Evolutionary conservation across 2,888 invertebrate genomes (phyloP), one percentile per base, ranked within the genome.

Genomic region (Rhogogaster chlorosoma): DNA sequence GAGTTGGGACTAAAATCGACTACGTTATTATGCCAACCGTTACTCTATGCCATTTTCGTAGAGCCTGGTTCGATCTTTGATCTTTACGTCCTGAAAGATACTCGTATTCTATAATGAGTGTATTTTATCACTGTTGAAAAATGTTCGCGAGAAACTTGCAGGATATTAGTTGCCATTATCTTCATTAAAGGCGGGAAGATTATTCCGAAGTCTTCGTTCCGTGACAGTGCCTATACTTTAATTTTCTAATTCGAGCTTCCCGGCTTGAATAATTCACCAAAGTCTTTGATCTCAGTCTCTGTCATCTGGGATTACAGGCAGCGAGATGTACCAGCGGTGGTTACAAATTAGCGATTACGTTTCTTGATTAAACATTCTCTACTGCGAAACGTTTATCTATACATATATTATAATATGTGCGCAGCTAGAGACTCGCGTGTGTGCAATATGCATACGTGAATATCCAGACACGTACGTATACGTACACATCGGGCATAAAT

Each of bases 291-390:
- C 38, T 12, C 26, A 73, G 77, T 77, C 29, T 26, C 15, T 32
- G 22, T 32, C 29, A 32, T 53, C n/a, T 15, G 53, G 32, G 22
- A 38, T 73, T 12, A 73, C 42, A 49, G 49, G 53, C 7, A 49
- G 0, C 5, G 53, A 77, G 49, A 29, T 53, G 77, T 73, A 73
- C 42, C 42, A n/a, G 10, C 53, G 45, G 26, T 77, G 77, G 77
- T 49, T 77, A 53, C 26, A 77, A 77, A 77, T 77, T 77, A 77
- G 77, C 77, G 49, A 53, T 77, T 32, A 49, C 49, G 53, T 77
- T 32, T 53, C 77, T 49, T 77, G 53, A 77, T 77, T 77, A 77
- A 77, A 77, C 77, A 77, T 73, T 73, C 42, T 73, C 12, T 73
- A 26, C 49, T 18, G 53, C 49, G 32, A 53, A 49, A 15, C 53